Conservation (phyloP, 2,797 vertebrate species). For the Acanthurus tractus region DNA sequence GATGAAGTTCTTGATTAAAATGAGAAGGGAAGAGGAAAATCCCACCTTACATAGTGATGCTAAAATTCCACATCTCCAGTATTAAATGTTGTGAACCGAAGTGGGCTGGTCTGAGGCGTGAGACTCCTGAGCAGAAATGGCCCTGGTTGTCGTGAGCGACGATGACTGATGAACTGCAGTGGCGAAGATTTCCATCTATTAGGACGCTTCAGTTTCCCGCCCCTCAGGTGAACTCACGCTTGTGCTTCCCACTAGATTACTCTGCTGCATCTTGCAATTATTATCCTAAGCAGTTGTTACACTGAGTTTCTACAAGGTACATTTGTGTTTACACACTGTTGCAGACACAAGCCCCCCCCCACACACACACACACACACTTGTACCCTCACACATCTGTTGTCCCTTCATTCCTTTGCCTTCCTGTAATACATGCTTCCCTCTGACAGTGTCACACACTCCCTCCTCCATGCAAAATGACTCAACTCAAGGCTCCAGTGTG, state of each 20-base stretch:
- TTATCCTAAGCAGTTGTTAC: conserved; percentile 52
- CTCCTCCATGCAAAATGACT: conserved; percentile 35
- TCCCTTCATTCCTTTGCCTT: not conserved
- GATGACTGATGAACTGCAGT: conserved; percentile 12
- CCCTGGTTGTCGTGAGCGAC: not conserved
- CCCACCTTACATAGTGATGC: too few species aligned
- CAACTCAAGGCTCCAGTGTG: conserved; percentile 27
- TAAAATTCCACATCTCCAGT: too few species aligned
- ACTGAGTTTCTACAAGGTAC: conserved; percentile 38
- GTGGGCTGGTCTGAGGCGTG: too few species aligned
- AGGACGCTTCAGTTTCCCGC: not conserved
- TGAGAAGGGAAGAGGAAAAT: too few species aligned
- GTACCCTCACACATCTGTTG: conserved; percentile 7
- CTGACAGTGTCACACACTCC: conserved; percentile 12
- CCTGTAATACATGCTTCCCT: not conserved
- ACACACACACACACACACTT: not conserved
- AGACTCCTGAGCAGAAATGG: too few species aligned
- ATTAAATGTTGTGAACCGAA: too few species aligned
- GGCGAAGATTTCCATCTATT: too few species aligned
- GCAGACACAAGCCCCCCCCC: conserved; percentile 9
- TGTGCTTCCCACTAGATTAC: conserved; percentile 14
- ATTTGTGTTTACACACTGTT: conserved; percentile 46
- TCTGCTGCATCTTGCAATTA: conserved; percentile 36
- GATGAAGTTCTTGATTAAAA: too few species aligned
- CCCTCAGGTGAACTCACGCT: conserved; percentile 13